Evolutionary conservation across 2,888 invertebrate species (phyloP), one percentile per base, ranked within the genome.

Genomic region (Crioceris asparagi): DNA sequence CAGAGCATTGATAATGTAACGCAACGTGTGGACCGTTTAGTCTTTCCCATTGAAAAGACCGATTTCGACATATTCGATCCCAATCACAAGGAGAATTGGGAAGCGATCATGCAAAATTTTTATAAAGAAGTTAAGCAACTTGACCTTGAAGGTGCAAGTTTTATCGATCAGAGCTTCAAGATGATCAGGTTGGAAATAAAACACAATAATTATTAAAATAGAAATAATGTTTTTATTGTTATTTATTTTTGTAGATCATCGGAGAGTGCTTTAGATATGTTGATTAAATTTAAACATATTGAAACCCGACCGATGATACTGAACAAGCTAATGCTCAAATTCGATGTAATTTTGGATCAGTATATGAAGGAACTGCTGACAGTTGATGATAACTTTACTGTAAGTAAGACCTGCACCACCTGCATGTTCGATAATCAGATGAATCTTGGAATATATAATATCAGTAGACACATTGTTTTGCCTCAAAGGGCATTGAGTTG

Each of bases 131-230:
- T 91, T 0, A 60, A 65, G 1, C 69, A 68, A 44, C 67, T 92
- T 18, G 92, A 93, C 58, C 72, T 74, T 3, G 86, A 90, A 53
- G 88, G 90, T 0, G 83, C 82, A 54, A 72, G 70, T 43, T 88
- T 90, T 52, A 87, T 93, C 41, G 86, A 90, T 57, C 77, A 83
- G 53, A 84, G 88, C 45, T 92, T 93, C 56, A 79, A 75, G 39
- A 79, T 79, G 39, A 67, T 92, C 39, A 72, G 79, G 70, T 35
- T 21, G 21, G 21, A 21, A 21, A 6, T 7, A 21, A 7, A 21
- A 21, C 10, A 21, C 6, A 6, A 7, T 21, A 10, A 21, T 7
- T 21, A 21, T 21, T 21, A 7, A 10, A 21, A 10, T 21, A 21
- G 7, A 6, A 21, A 10, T 21, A 21, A 10, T 21, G 10, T 6